Evolutionary conservation across 2,888 invertebrate species (phyloP).

Genomic region (Gonocerus acuteangulatus): DNA sequence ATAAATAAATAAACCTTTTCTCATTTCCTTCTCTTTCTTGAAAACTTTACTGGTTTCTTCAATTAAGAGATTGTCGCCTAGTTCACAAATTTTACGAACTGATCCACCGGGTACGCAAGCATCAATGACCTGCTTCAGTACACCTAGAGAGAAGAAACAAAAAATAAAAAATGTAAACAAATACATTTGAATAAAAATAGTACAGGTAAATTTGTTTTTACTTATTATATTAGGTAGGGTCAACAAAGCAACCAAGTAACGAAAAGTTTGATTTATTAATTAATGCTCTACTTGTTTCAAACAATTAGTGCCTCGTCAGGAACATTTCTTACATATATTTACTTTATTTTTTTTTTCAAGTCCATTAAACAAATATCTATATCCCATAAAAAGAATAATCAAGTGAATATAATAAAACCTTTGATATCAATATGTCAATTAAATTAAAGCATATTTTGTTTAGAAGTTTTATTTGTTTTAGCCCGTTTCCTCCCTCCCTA

Average conservation of each 20-base stretch:
- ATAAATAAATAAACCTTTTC: conserved; percentile 72
- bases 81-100: conserved; percentile 83
- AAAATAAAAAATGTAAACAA: background rate
- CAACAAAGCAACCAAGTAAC: background rate
- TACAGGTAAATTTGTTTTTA: conserved; percentile 25
- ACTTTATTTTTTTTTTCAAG: no score
- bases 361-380: no score
- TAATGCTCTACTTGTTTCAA: no score
- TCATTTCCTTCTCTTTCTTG: conserved; percentile 96
- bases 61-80: conserved; percentile 74
- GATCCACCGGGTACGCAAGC: conserved; percentile 83
- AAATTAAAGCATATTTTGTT: no score
- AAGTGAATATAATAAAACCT: no score
- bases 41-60: conserved; percentile 95
- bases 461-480: no score
- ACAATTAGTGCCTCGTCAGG: no score
- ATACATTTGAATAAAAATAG: background rate
- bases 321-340: no score
- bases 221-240: background rate
- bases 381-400: no score
- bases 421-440: no score
- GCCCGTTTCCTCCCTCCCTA: no score
- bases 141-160: conserved; percentile 57
- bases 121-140: conserved; percentile 77
- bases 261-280: no score